Evolutionary conservation across 2,797 vertebrate species (phyloP), one percentile per base, ranked within the genome.

Genomic region (Antennarius maculatus): DNA sequence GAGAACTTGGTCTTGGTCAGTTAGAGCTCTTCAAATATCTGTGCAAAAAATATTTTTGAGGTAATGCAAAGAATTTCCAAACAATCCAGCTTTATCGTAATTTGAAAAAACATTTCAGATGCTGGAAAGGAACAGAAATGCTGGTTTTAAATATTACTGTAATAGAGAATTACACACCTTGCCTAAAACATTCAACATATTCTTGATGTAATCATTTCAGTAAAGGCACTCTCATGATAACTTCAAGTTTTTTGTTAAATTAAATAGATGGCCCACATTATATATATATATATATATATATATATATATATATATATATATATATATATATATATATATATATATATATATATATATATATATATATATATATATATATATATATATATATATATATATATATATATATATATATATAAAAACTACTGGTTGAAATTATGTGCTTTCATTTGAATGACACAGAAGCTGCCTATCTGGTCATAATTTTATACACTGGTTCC

Each of bases 11-110:
- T 49, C 50, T 47, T 67, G 7, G 29, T 53, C 52, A 53, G 48
- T 34, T 34, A 34, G 69, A 82, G 66, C 69, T 66, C 61, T 80
- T 60, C 60, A 31, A 79, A 74, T 49, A 51, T 58, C 17, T 85
- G 81, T 86, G 71, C 74, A 82, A 83, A 77, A 76, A 76, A 34
- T 34, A 34, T 34, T 52, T 61, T 66, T 74, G 67, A 87, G 70
- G 71, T 70, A 80, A 76, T 51, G 18, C 61, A 66, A 69, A 69
- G 66, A 50, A 15, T 16, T 11, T 34, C 5, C 31, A 34, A 34
- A 34, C 7, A 8, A 34, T 34, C 31, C 31, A 5, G 31, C 31
- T 34, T 34, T 8, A 34, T 34, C 4, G 5, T 34, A 8, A 5
- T 34, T 34, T 34, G 2, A 34, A 8, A 34, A 34, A 43, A 43